phyloP scores from a whole-genome alignment of 2,797 vertebrate species.

The Sebastes variabilis region DNA sequence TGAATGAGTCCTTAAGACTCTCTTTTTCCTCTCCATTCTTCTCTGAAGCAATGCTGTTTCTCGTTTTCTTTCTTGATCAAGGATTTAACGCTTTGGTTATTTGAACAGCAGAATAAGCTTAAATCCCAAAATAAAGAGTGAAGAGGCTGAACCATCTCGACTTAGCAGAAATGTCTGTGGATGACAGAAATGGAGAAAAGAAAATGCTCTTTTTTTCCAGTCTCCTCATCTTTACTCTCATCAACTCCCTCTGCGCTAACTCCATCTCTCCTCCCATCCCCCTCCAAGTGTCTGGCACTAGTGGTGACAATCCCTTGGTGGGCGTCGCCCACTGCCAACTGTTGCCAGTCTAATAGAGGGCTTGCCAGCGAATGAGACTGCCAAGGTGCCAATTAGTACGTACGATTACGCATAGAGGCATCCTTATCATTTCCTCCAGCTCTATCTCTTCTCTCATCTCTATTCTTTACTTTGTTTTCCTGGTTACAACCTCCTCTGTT shows the following conservation, averaged over 20 bases:
- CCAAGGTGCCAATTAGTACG: conserved; percentile 80
- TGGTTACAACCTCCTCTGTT: not conserved
- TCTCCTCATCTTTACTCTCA: conserved; percentile 20
- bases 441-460: conserved; percentile 13
- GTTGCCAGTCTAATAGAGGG: conserved; percentile 78
- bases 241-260: conserved; percentile 22
- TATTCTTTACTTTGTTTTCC: not conserved
- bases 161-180: not conserved
- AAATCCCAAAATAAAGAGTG: not conserved
- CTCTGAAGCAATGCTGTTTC: not conserved
- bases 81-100: not conserved
- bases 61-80: not conserved
- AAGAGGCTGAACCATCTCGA: not conserved
- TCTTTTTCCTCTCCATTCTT: not conserved
- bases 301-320: conserved; percentile 56
- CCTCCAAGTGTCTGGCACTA: conserved; percentile 50
- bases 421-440: conserved; percentile 56
- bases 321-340: conserved; percentile 72
- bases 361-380: conserved; percentile 62
- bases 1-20: not conserved
- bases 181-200: not conserved
- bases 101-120: not conserved
- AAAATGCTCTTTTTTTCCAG: not conserved
- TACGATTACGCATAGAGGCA: conserved; percentile 66
- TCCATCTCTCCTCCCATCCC: conserved; percentile 13